Percentiles rank a stretch among this genome's conserved stretches.
phyloP scores from a whole-genome alignment of 2,797 vertebrate species.

The Sebastes taczanowskii region DNA sequence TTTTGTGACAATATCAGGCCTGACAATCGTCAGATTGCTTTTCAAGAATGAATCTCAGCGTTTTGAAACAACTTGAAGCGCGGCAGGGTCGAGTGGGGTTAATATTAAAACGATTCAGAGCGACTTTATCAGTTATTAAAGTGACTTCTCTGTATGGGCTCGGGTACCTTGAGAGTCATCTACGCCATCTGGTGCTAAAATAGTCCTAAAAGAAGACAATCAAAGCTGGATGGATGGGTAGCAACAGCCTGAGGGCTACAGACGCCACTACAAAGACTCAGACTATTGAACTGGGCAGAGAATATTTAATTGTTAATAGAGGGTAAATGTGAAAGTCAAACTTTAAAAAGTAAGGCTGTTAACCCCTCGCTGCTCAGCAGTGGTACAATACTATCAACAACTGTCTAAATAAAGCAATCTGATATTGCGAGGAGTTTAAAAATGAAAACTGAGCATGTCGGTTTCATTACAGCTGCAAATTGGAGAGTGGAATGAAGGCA shows the following conservation, averaged over 20 bases:
- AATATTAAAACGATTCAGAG: neutral
- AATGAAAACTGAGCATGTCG: neutral
- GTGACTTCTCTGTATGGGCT: neutral
- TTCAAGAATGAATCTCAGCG: neutral
- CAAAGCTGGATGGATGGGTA: conserved; percentile 11
- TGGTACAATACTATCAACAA: neutral
- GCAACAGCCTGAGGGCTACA: conserved; percentile 22
- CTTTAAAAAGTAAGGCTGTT: neutral
- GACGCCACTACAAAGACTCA: conserved; percentile 30
- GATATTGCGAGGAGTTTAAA: conserved; percentile 13
- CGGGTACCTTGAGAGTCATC: conserved; percentile 14
- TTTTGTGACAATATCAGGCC: conserved; percentile 11
- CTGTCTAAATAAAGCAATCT: conserved; percentile 13
- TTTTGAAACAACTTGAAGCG: neutral
- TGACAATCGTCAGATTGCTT: conserved; percentile 3
- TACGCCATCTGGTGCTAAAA: conserved; percentile 1
- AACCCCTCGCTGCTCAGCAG: neutral
- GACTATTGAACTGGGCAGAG: neutral
- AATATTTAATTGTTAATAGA: conserved; percentile 29
- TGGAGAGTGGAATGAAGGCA: conserved; percentile 25
- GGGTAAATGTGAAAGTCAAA: conserved; percentile 38
- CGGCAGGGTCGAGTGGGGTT: neutral
- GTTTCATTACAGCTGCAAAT: conserved; percentile 51
- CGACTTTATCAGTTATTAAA: conserved; percentile 7
- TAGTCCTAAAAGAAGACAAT: neutral